phyloP scores from a whole-genome alignment of 2,113 vertebrate genomes.

The Forbesichthys papilliferus region DNA sequence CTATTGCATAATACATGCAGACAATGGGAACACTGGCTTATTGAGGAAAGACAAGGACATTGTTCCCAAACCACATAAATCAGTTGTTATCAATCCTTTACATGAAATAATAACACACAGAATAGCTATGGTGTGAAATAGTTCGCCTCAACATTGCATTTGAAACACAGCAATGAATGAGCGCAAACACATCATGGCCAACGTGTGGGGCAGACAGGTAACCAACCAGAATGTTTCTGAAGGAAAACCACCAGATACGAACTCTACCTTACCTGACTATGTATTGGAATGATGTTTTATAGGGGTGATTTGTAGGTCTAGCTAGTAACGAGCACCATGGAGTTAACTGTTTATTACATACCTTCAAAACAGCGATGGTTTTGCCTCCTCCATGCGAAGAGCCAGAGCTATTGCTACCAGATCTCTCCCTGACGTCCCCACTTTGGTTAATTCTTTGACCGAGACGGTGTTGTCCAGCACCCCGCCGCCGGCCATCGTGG shows the following conservation, averaged over 20 bases:
- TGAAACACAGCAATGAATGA: too few species aligned
- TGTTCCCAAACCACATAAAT: neutral
- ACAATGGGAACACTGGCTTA: neutral
- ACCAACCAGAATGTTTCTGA: neutral
- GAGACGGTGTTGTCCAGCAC: conserved; percentile 74
- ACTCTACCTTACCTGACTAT: conserved; percentile 8
- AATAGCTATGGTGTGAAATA: too few species aligned
- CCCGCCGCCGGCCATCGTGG: conserved; percentile 76
- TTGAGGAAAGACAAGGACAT: neutral
- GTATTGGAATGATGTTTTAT: neutral
- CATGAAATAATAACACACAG: neutral
- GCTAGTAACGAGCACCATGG: neutral
- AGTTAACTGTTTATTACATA: conserved; percentile 21
- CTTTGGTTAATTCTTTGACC: conserved; percentile 70
- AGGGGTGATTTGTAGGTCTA: neutral
- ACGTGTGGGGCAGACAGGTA: too few species aligned
- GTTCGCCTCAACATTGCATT: too few species aligned
- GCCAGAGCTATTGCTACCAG: conserved; percentile 81
- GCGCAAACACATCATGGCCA: too few species aligned
- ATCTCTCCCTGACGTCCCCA: conserved; percentile 79
- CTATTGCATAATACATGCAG: neutral
- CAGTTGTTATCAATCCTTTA: neutral
- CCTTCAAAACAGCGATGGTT: conserved; percentile 70
- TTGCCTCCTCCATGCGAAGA: conserved; percentile 82
- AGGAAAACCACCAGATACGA: too few species aligned